Percentiles rank a stretch among this genome's conserved stretches.
Conservation (phyloP, 2,113 vertebrate genomes). For the Macrotus californicus region DNA sequence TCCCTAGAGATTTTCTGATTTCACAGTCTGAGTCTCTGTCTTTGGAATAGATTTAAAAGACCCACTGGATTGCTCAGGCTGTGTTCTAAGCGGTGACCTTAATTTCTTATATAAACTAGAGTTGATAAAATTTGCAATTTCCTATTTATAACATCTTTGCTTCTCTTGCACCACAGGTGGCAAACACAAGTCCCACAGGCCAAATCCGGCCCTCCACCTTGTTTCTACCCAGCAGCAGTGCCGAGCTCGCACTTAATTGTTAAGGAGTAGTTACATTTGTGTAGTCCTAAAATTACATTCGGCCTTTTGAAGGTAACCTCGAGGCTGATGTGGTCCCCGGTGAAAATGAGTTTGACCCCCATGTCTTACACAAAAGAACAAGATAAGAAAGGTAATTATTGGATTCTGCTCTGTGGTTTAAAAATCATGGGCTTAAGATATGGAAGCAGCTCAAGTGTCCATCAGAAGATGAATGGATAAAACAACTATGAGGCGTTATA, state of each 20-base stretch:
- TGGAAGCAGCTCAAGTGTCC: too few species aligned
- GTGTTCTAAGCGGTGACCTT: conserved; percentile 16
- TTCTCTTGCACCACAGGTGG: not conserved
- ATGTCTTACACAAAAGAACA: conserved; percentile 14
- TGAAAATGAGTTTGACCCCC: too few species aligned
- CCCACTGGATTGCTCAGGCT: not conserved
- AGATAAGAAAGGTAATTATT: conserved; percentile 52
- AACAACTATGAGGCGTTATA: too few species aligned
- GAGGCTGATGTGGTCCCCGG: too few species aligned
- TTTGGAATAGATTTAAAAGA: conserved; percentile 53
- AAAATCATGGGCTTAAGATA: not conserved
- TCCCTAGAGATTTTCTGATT: conserved; percentile 52
- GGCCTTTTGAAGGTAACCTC: too few species aligned
- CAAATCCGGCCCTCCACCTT: too few species aligned
- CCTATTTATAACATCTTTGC: conserved; percentile 30
- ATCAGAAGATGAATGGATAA: too few species aligned
- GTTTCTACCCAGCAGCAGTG: too few species aligned
- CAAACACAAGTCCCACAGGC: too few species aligned
- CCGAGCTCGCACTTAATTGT: too few species aligned
- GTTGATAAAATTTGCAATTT: conserved; percentile 45
- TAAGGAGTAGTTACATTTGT: too few species aligned
- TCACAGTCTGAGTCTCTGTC: conserved; percentile 43
- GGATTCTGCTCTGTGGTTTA: not conserved
- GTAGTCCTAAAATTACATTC: too few species aligned
- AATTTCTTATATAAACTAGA: conserved; percentile 28